Base-by-base conservation (phyloP, 1,140 invertebrate species). In the Drosophila santomea region DNA sequence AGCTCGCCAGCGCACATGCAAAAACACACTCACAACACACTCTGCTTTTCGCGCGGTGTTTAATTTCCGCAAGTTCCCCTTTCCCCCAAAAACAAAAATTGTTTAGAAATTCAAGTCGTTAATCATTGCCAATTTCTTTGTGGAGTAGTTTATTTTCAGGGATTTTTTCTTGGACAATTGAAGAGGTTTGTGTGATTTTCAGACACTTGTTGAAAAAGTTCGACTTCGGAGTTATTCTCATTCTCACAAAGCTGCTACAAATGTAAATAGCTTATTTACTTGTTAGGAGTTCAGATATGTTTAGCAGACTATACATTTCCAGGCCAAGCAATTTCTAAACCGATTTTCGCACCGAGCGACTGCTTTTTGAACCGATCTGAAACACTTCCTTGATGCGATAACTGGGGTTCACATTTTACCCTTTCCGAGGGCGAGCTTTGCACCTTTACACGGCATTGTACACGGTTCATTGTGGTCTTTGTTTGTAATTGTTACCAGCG, bases 381-480 rank as follows among this genome's bases (percentile, higher is more conserved):
- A 43, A 32, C 32, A 20, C 25, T 57, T 14, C n/a, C 10, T 14
- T 4, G 43, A 1, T 20, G 3, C 6, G 55, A 14, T 35, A 7
- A 43, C 35, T 43, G 36, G 23, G 35, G 3, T 43, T 35, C 35
- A 17, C 43, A 67, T 44, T 43, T 11, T 0, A 57, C 56, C 25
- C 43, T 56, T 66, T 66, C 56, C 44, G 51, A 67, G 61, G 50
- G 25, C 45, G 36, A 14, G n/a, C 15, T 25, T 32, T 10, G 17
- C n/a, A 68, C 43, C 44, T 41, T 50, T 48, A 38, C 25, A 56
- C 66, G 67, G 17, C 17, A 17, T 17, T 17, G 17, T 17, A 17
- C 17, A 17, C 17, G 17, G 72, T 69, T 58, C 60, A 61, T 76
- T 76, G 56, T 61, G 45, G 50, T 69, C 28, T 52, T 50, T 43